phyloP scores from a whole-genome alignment of 2,113 vertebrate species.

The Brachyhypopomus gauderio region DNA sequence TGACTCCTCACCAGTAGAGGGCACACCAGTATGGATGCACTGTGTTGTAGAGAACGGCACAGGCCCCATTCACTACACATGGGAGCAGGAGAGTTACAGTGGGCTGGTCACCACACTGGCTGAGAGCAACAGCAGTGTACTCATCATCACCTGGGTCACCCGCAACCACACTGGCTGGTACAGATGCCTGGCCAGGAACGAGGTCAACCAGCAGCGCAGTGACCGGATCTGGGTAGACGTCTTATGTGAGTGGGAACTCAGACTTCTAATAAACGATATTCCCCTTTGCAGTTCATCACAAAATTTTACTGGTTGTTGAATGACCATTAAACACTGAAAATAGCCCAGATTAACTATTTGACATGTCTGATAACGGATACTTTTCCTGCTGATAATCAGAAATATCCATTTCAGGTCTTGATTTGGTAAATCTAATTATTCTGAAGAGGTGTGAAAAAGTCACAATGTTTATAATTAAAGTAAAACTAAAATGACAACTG shows the following conservation, averaged over 20 bases:
- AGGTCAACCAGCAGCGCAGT: conserved; percentile 79
- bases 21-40: conserved; percentile 68
- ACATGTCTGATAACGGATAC: no score
- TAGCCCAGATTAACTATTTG: no score
- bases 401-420: no score
- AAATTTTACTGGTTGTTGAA: no score
- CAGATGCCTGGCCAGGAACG: conserved; percentile 76
- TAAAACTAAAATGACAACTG: no score
- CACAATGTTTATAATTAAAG: no score
- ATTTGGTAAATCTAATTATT: no score
- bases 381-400: no score
- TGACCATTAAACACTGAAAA: no score
- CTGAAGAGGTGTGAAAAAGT: no score
- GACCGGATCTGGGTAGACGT: conserved; percentile 79
- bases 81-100: conserved; percentile 71
- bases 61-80: conserved; percentile 77
- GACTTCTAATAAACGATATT: no score
- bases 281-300: no score
- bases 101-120: conserved; percentile 61
- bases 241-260: conserved; percentile 90
- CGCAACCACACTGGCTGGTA: conserved; percentile 86
- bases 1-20: conserved; percentile 75
- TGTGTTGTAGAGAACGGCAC: conserved; percentile 83
- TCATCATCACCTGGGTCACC: conserved; percentile 72
- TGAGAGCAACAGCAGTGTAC: conserved; percentile 54